Base-by-base conservation (phyloP, 2,797 vertebrate genomes). In the Threskiornis aethiopicus region DNA sequence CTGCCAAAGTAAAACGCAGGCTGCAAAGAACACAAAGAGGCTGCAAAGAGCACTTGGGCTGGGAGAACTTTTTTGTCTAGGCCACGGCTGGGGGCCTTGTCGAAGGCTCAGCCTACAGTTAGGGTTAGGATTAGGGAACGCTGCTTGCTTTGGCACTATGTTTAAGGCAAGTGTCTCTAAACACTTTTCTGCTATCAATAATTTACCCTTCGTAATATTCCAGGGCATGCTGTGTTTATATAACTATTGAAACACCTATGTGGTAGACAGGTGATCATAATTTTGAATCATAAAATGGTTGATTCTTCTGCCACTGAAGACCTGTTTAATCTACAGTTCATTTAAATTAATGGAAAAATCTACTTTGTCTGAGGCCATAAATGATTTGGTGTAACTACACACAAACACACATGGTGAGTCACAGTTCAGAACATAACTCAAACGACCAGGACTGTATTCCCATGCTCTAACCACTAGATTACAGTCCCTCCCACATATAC, bases 401-500 rank as follows among this genome's bases (percentile, higher is more conserved):
- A 75, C 80, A 29, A 18, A 29, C 90, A 80, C 83, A 84, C 31
- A 79, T 0, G 0, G 93, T 93, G 96, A 96, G 86, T 94, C 96
- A 96, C 77, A 26, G 90, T 46, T 91, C 88, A 70, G 77, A 92
- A 69, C 58, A 31, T 62, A 94, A 94, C 93, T 93, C 77, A 67
- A 92, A 69, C 26, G 83, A 82, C 67, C 77, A 82, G 81, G 86
- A 58, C 66, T 87, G 42, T 94, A 96, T 95, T 97, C 94, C 92
- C 95, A 95, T 79, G 93, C 92, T 87, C 86, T 77, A 94, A 90
- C 88, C 95, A 97, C 81, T 61, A 87, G 77, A 90, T 92, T 82
- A 84, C 77, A 91, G 94, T 90, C 90, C 83, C 92, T 96, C 96
- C 95, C 95, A 96, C 95, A 93, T 47, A 69, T 65, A 79, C 84